Evolutionary conservation across 2,888 invertebrate species (phyloP), one percentile per base, ranked within the genome.

Genomic region (Himalopsyche japonica): DNA sequence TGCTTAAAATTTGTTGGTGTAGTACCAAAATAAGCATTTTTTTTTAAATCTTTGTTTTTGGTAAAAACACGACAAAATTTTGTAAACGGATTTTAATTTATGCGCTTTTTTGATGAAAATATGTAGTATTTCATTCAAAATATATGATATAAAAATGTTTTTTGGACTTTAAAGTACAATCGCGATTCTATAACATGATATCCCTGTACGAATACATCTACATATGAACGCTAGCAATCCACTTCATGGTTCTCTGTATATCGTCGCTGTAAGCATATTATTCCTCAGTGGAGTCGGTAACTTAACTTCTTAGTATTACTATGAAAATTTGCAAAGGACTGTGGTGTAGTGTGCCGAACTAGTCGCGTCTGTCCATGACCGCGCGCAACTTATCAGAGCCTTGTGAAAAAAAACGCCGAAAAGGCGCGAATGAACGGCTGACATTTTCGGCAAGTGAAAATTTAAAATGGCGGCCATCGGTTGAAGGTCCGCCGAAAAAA

Each of bases 201-300:
- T 70, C 86, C 86, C 86, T 86, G 86, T 32, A 78, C 79, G 24
- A 82, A 78, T 82, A 78, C 84, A 82, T 86, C 86, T 86, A 84
- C 86, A 86, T 86, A 86, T 80, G 79, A 80, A 82, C 82, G 82
- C 82, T 84, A 70, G 86, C 79, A 79, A 83, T 78, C 78, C 82
- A 82, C 78, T 78, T 82, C 77, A 77, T 82, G 57, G 57, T 18
- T 79, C 57, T 82, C 20, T 3, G 80, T 24, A 57, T 57, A 57
- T 20, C 57, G 57, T 57, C 57, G 57, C 57, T 57, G 20, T 57
- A 57, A 57, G 57, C 57, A 57, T 57, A 57, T 57, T 20, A 57
- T 57, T 57, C 57, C 24, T 57, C 20, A 24, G 57, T 57, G 20
- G 57, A 57, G 57, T 57, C 57, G 57, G 57, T 57, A 57, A 57